Evolutionary conservation across 2,888 invertebrate genomes (phyloP).

Genomic region (Salticus scenicus): DNA sequence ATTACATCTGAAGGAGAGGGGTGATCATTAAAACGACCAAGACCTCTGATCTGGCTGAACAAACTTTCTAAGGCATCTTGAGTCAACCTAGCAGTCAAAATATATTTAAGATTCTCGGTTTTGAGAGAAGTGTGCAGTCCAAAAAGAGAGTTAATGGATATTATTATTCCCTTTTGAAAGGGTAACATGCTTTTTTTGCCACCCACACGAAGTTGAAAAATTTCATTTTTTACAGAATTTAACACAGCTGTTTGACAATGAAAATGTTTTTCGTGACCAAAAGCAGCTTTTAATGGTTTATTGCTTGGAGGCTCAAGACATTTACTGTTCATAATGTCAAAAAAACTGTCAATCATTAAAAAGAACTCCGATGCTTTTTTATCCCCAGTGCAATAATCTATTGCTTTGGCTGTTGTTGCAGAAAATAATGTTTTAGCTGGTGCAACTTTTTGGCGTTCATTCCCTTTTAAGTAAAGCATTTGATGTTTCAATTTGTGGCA

Average conservation of each 20-base stretch:
- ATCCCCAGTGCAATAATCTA: neutral
- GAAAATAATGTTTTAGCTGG: constrained; percentile 15
- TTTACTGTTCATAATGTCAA: constrained; percentile 15
- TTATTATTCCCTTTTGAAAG: constrained; percentile 4
- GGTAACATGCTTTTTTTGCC: neutral
- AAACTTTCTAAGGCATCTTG: no score
- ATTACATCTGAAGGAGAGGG: no score
- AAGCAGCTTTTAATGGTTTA: constrained; percentile 8
- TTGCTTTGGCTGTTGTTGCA: neutral
- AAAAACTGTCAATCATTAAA: neutral
- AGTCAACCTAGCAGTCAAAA: no score
- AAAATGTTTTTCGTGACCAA: neutral
- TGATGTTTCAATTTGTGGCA: neutral
- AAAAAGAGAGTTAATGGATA: constrained; percentile 1
- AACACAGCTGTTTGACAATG: neutral
- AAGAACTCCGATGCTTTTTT: neutral
- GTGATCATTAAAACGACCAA: no score
- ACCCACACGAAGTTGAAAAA: neutral
- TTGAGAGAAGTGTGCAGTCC: neutral
- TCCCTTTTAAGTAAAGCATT: neutral
- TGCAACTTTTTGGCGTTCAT: constrained; percentile 4
- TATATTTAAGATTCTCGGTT: no score
- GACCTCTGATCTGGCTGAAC: no score
- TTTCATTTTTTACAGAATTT: neutral
- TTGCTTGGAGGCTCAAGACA: neutral